These are phyloP conservation scores for Chlorodrepanis virens DNA, from an alignment of 2,113 vertebrate genomes.

Conservation along the genomic window DNA sequence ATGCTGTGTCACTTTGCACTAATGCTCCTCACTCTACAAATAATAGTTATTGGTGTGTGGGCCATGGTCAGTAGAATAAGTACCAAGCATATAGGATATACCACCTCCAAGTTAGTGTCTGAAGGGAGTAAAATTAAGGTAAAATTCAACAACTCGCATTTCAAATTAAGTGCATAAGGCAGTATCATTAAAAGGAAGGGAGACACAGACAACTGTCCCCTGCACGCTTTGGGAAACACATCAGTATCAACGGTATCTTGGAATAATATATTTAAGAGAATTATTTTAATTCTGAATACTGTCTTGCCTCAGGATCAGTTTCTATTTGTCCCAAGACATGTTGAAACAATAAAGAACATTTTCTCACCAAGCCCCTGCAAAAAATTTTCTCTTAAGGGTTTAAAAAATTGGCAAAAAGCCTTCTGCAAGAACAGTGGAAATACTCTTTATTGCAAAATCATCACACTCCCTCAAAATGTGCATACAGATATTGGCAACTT, in stretches of 20 bases:
- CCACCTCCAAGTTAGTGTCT: not conserved
- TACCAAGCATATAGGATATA: not conserved
- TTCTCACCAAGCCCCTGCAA: constrained; percentile 53
- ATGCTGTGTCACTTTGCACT: not conserved
- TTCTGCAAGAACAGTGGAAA: constrained; percentile 36
- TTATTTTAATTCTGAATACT: constrained; percentile 53
- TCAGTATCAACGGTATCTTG: not conserved
- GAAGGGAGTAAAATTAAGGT: not conserved
- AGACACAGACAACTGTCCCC: not conserved
- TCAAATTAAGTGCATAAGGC: not conserved
- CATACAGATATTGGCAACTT: not conserved
- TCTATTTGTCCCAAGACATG: constrained; percentile 55
- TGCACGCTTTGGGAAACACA: not conserved
- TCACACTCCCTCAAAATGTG: not conserved
- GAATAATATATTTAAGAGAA: constrained; percentile 42
- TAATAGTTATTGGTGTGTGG: not conserved
- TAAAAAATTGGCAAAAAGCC: constrained; percentile 61
- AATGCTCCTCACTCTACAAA: not conserved
- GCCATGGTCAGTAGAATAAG: not conserved
- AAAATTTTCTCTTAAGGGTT: constrained; percentile 54
- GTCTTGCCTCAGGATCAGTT: constrained; percentile 48
- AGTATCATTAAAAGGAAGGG: not conserved
- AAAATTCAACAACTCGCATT: not conserved
- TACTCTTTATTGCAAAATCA: constrained; percentile 1
- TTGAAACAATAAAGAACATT: constrained; percentile 65